Conservation (phyloP, 2,888 invertebrate genomes). For the Arctia plantaginis region DNA sequence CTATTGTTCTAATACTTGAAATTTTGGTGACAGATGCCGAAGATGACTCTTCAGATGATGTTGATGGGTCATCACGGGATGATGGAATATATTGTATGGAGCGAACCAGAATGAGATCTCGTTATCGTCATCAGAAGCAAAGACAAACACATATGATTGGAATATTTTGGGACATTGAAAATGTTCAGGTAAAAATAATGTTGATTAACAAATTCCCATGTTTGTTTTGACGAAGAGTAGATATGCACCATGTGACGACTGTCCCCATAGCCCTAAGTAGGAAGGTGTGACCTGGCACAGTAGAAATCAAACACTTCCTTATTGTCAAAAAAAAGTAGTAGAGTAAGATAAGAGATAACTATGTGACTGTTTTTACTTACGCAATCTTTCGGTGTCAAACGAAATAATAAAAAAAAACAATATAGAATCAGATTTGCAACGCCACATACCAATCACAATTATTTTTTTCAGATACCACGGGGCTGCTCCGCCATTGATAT, state of each 20-base stretch:
- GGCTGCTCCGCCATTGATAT: constrained; percentile 93
- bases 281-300: no score
- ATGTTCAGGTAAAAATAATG: constrained; percentile 88
- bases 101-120: constrained; percentile 72
- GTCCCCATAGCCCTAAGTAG: no score
- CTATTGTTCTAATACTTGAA: background rate
- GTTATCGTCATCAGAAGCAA: constrained; percentile 77
- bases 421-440: background rate
- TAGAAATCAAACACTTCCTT: no score
- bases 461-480: constrained; percentile 89
- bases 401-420: background rate
- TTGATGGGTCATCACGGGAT: constrained; percentile 64
- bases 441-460: background rate
- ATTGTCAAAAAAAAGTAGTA: background rate
- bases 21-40: constrained; percentile 69
- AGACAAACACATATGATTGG: constrained; percentile 86
- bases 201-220: background rate
- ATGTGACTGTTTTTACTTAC: background rate
- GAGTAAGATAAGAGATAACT: background rate
- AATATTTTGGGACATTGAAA: constrained; percentile 98
- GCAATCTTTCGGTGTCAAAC: background rate
- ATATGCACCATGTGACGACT: background rate
- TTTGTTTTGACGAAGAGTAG: background rate
- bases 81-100: constrained; percentile 69
- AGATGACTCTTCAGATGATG: constrained; percentile 80